Evolutionary conservation across 2,888 invertebrate species (phyloP).

Genomic region (Stenichneumon culpator): DNA sequence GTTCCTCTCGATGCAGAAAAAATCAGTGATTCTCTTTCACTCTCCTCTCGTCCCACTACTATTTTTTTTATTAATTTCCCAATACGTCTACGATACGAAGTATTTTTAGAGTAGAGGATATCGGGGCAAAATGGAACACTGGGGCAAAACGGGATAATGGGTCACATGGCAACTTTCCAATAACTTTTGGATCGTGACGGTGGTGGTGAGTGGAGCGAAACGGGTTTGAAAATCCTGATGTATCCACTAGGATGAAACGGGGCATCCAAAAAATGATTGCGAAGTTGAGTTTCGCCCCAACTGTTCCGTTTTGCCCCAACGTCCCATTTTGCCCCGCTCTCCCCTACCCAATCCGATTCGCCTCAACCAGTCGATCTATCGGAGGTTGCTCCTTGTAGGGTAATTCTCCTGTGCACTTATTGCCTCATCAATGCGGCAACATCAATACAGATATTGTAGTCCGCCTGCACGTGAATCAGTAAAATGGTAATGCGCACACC

Average conservation of each 20-base stretch:
- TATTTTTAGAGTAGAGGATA: neutral
- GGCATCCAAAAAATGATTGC: too few relatives aligned
- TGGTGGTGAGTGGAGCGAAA: too few relatives aligned
- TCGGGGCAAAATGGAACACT: too few relatives aligned
- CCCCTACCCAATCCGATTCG: neutral
- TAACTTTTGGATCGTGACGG: too few relatives aligned
- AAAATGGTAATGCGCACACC: constrained; percentile 72
- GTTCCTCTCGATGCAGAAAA: neutral
- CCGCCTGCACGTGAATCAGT: constrained; percentile 37
- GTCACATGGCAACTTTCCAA: too few relatives aligned
- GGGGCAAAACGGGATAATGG: too few relatives aligned
- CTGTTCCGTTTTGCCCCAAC: too few relatives aligned
- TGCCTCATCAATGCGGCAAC: constrained; percentile 6
- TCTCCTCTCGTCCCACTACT: neutral
- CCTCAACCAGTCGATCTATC: neutral
- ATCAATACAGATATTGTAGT: neutral
- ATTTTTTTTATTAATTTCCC: neutral
- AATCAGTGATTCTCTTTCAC: neutral
- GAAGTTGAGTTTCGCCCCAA: too few relatives aligned
- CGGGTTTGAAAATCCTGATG: too few relatives aligned
- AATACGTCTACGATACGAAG: neutral
- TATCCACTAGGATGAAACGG: too few relatives aligned
- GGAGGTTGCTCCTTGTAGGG: neutral
- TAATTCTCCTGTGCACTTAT: neutral
- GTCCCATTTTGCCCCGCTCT: too few relatives aligned